Base-by-base conservation (phyloP, 2,113 vertebrate genomes). In the Amphiprion percula region DNA sequence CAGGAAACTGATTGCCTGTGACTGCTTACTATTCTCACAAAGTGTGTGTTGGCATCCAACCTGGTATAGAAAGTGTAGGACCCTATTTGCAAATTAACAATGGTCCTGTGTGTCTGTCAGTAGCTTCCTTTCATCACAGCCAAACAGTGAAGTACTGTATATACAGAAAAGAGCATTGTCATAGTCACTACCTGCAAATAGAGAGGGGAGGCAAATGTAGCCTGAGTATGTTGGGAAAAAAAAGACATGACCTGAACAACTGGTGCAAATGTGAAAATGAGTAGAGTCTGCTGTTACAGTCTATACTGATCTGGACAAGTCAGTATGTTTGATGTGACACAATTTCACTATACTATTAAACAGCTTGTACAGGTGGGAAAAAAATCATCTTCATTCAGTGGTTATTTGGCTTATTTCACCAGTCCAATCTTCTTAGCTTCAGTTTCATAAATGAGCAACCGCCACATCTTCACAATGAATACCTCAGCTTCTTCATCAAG, bases 401-500 rank as follows among this genome's bases (percentile, higher is more conserved):
- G 50, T 86, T 39, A 6, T 67, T 55, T 23, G 2, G 16, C 84
- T 97, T 96, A 99, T 95, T 99, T 99, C 86, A 96, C 98, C 90
- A 99, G 96, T 94, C 98, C 98, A 52, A 99, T 99, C 95, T 99
- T 99, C 96, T 99, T 99, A 4, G 98, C 98, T 93, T 99, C 98
- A 7, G 98, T 99, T 95, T 99, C 98, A 47, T 99, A 99, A 93
- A 99, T 99, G 91, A 99, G 96, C 91, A 99, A 93, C 91, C 98
- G 93, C 98, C 98, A 99, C 98, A 99, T 99, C 96, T 99, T 99
- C 86, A 99, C 98, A 82, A 99, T 98, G 93, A 99, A 99, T 90
- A 99, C 98, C 94, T 99, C 98, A 39, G 98, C 98, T 94, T 99
- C 98, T 96, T 99, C 98, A 92, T 99, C 98, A 62, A 99, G 95